These are phyloP conservation scores for Parnassius glacialis DNA, from an alignment of 2,888 invertebrate species.

Conservation along the genomic window DNA sequence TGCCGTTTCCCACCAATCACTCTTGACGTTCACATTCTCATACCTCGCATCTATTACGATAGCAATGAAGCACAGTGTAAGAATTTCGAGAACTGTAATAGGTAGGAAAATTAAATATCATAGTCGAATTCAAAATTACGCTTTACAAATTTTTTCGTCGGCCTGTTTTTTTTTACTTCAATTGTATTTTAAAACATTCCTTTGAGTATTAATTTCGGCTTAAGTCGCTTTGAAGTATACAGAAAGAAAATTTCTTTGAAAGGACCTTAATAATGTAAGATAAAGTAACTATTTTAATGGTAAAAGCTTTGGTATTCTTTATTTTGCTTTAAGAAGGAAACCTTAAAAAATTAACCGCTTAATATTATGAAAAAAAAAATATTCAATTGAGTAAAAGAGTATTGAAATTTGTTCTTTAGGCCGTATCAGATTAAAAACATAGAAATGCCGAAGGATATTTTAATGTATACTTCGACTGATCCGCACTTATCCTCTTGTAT, in stretches of 20 bases:
- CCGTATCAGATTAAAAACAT: too few species aligned
- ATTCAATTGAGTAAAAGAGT: too few species aligned
- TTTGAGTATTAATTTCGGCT: slow-evolving; percentile 7
- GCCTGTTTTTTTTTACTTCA: not conserved
- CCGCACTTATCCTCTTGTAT: too few species aligned
- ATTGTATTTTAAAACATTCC: slow-evolving; percentile 1
- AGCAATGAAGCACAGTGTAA: slow-evolving; percentile 30
- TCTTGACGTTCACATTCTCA: slow-evolving; percentile 49
- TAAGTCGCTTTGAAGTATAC: slow-evolving; percentile 16
- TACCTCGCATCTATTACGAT: slow-evolving; percentile 40
- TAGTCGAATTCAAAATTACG: not conserved
- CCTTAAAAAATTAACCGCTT: not conserved
- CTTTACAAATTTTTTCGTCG: not conserved
- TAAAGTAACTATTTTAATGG: slow-evolving; percentile 16
- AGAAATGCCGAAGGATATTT: too few species aligned
- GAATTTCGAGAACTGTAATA: slow-evolving; percentile 13
- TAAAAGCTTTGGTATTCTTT: slow-evolving; percentile 14
- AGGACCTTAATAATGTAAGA: slow-evolving; percentile 10
- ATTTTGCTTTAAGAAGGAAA: not conserved
- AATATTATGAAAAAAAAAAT: too few species aligned
- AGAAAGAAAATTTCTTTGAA: slow-evolving; percentile 16
- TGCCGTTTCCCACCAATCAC: slow-evolving; percentile 89
- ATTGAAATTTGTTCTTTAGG: too few species aligned
- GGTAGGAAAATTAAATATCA: not conserved
- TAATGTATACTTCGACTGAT: not conserved